Percentiles rank a stretch among this genome's conserved stretches.
phyloP scores from a whole-genome alignment of 2,797 vertebrate species.

The Pangasius sanitwongsei region DNA sequence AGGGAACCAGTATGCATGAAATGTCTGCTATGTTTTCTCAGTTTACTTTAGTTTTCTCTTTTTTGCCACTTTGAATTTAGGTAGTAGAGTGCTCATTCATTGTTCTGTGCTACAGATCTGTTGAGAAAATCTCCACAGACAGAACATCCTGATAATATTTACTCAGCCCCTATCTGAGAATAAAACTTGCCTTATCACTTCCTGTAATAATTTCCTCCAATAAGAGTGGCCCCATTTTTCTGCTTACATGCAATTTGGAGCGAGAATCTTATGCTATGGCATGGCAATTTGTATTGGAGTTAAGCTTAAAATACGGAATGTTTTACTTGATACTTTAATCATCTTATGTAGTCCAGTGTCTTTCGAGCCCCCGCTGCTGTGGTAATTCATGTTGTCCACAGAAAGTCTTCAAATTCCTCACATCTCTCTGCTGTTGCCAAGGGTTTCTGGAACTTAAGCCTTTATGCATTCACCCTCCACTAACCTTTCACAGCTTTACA shows the following conservation, averaged over 20 bases:
- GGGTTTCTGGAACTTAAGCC: background rate
- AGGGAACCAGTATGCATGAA: background rate
- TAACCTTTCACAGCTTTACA: background rate
- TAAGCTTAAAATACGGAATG: background rate
- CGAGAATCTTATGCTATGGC: background rate
- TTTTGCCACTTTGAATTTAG: constrained; percentile 8
- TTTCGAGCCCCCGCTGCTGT: background rate
- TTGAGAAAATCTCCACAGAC: constrained; percentile 6
- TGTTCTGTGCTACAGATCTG: background rate
- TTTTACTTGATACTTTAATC: background rate
- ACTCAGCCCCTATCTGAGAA: constrained; percentile 19
- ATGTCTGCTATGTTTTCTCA: background rate
- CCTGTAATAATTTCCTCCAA: constrained; percentile 37
- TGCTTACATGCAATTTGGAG: background rate
- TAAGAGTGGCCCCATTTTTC: background rate
- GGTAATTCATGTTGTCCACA: constrained; percentile 11
- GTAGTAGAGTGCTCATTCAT: background rate
- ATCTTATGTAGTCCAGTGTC: background rate
- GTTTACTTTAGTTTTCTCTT: background rate
- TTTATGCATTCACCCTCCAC: constrained; percentile 13
- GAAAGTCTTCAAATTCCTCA: constrained; percentile 49
- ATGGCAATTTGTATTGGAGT: background rate
- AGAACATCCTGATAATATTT: constrained; percentile 52
- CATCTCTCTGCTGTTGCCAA: constrained; percentile 31
- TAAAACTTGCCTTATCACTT: background rate